These are phyloP conservation scores for Pseudorhombus dupliciocellatus DNA, from an alignment of 2,113 vertebrate genomes.

Conservation along the genomic window DNA sequence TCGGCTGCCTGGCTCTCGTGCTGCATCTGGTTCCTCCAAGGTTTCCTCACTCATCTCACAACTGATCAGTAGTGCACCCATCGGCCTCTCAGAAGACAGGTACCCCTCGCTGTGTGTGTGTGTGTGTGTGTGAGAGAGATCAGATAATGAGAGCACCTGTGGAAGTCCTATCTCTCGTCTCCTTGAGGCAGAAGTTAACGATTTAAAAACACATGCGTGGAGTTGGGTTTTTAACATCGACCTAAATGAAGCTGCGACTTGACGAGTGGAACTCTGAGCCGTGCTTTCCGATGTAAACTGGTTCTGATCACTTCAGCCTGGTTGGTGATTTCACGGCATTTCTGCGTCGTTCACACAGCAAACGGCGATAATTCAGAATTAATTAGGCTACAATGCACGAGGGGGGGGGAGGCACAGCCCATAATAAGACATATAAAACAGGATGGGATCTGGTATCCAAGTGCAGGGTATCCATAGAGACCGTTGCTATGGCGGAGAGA, in stretches of 20 bases:
- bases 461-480: constrained; percentile 81
- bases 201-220: constrained; percentile 34
- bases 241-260: constrained; percentile 37
- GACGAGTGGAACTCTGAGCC: constrained; percentile 16
- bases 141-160: constrained; percentile 59
- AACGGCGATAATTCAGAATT: constrained; percentile 64
- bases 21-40: constrained; percentile 11
- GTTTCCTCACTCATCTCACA: constrained; percentile 36
- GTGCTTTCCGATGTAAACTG: constrained; percentile 25
- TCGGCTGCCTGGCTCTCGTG: constrained; percentile 50
- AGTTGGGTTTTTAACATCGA: constrained; percentile 37
- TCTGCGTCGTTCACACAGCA: constrained; percentile 44
- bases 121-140: constrained; percentile 28
- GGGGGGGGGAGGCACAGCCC: constrained; percentile 66
- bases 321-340: constrained; percentile 38
- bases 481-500: constrained; percentile 79
- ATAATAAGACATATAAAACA: constrained; percentile 78
- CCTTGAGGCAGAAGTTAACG: constrained; percentile 38
- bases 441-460: constrained; percentile 78
- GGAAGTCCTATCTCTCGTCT: constrained; percentile 35
- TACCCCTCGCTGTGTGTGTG: constrained; percentile 5
- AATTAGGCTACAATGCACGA: constrained; percentile 69
- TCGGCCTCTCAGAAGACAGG: constrained; percentile 30
- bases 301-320: constrained; percentile 17
- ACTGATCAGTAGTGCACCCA: constrained; percentile 62